Evolutionary conservation across 1,140 invertebrate species (phyloP).

Genomic region (Drosophila setifemur): DNA sequence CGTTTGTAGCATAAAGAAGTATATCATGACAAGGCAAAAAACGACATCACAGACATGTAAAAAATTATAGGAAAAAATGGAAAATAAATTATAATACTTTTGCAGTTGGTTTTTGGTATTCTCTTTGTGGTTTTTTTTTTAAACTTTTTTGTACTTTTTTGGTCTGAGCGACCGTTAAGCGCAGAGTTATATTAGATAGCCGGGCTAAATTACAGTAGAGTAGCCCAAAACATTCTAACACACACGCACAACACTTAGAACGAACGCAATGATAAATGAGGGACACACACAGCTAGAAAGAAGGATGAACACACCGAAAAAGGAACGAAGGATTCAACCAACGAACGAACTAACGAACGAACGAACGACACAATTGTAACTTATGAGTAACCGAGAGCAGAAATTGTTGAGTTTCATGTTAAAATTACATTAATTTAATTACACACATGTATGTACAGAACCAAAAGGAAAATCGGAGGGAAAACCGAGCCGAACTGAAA

Average conservation of each 20-base stretch:
- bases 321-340: constrained; percentile 39
- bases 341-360: constrained; percentile 31
- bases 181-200: constrained; percentile 49
- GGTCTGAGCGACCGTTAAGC: constrained; percentile 44
- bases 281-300: constrained; percentile 62
- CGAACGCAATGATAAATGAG: constrained; percentile 63
- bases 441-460: constrained; percentile 62
- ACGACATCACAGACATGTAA: constrained; percentile 59
- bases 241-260: constrained; percentile 50
- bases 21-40: constrained; percentile 78
- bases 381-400: constrained; percentile 72
- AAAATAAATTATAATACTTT: constrained; percentile 70
- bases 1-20: constrained; percentile 52
- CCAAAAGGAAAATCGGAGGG: constrained; percentile 3
- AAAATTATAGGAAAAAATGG: constrained; percentile 42
- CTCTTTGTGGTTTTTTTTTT: constrained; percentile 32
- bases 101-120: constrained; percentile 58
- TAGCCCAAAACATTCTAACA: constrained; percentile 35
- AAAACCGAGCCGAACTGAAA: constrained; percentile 11
- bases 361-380: constrained; percentile 57
- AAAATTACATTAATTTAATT: constrained; percentile 79
- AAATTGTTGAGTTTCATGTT: constrained; percentile 82
- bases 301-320: constrained; percentile 49
- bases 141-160: constrained; percentile 7
- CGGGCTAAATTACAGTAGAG: constrained; percentile 44